Conservation (phyloP, 2,888 invertebrate species). For the Lingula anatina region DNA sequence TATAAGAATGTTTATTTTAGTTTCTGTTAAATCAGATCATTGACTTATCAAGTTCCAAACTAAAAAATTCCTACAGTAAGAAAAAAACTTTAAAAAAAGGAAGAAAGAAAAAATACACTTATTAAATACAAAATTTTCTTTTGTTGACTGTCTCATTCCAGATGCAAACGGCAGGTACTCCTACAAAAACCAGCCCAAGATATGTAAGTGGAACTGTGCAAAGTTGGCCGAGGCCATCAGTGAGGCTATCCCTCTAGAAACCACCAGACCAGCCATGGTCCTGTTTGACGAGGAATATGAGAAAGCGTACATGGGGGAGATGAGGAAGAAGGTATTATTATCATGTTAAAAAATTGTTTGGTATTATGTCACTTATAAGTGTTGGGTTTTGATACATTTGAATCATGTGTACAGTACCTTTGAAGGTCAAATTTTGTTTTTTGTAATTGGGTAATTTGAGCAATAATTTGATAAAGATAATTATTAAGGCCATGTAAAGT, state of each 20-base stretch:
- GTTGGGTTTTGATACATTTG: background rate
- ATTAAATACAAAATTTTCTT: no score
- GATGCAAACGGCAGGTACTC: slow-evolving; percentile 61
- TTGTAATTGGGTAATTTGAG: background rate
- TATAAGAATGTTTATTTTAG: no score
- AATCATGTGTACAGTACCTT: no score
- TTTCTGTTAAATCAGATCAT: no score
- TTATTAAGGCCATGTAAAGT: no score
- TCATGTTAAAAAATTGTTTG: no score
- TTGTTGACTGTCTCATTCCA: slow-evolving; percentile 14
- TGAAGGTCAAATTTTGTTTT: no score
- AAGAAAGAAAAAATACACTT: no score
- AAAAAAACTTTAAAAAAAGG: no score
- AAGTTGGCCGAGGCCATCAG: slow-evolving; percentile 61
- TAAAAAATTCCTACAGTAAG: no score
- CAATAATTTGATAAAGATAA: no score
- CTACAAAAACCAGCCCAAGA: slow-evolving; percentile 61
- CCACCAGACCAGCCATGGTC: slow-evolving; percentile 37
- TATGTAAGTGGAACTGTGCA: slow-evolving; percentile 63
- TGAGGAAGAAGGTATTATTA: slow-evolving; percentile 60
- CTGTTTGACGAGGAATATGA: slow-evolving; percentile 47
- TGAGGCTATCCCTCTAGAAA: slow-evolving; percentile 50
- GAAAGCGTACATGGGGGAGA: slow-evolving; percentile 39
- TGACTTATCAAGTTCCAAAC: no score
- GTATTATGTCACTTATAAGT: background rate